Base-by-base conservation (phyloP, 2,888 invertebrate genomes). In the Plebejus anna region DNA sequence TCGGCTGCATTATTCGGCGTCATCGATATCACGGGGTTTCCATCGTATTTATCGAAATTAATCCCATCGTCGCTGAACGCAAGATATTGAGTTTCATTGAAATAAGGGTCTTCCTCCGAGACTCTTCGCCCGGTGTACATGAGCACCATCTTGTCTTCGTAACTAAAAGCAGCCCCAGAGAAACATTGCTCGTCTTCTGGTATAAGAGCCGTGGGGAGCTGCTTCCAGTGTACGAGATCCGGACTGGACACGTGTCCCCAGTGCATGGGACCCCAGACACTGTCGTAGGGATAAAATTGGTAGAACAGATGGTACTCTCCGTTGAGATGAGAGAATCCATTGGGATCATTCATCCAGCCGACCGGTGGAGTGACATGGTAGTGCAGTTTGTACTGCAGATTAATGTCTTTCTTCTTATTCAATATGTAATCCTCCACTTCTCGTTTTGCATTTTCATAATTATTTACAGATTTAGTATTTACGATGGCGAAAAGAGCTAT, bases 331-430 rank as follows among this genome's bases (percentile, higher is more conserved):
- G 86, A 83, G 76, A 89, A 83, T 2, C 89, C 89, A 77, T 89
- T 89, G 4, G 89, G 89, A 77, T 89, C 89, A 76, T 89, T 89
- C 55, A 87, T 83, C 89, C 88, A 89, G 0, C 85, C 84, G 28
- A 78, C 71, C 11, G 79, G 81, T 7, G 80, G 79, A 5, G 79
- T 76, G 51, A 82, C 61, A 70, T 82, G 82, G 73, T 81, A 81
- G 7, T 78, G 77, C 4, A 79, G 78, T 16, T 79, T 78, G 72
- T 78, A 81, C 16, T 79, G 76, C 11, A 75, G 36, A 36, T 70
- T 47, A n/a, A 76, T 86, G 42, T 88, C 84, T 7, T 79, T 42
- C 76, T 83, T 87, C 78, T 87, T 88, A 13, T 80, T 80, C 75
- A 83, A 81, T 61, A 90, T 90, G 70, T 90, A 90, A 16, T 86